Evolutionary conservation across 2,888 invertebrate genomes (phyloP).

Genomic region (Drepanosiphum platanoidis): DNA sequence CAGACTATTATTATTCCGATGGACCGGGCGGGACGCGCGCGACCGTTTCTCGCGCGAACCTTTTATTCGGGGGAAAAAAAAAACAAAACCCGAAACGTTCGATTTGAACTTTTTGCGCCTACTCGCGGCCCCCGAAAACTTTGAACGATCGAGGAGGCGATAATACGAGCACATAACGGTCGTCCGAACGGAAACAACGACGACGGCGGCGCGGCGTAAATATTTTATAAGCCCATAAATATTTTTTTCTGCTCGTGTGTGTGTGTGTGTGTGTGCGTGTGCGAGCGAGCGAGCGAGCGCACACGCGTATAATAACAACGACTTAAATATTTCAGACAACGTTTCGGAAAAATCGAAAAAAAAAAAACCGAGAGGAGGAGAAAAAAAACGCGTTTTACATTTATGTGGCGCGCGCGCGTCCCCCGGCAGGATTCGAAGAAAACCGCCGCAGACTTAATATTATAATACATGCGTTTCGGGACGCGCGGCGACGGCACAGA

Average conservation of each 20-base stretch:
- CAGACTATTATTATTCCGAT: background rate
- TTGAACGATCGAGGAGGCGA: no score
- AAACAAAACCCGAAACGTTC: background rate
- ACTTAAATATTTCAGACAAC: background rate
- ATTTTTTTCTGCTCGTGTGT: no score
- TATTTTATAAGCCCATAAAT: background rate
- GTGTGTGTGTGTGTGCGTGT: background rate
- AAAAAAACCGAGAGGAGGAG: no score
- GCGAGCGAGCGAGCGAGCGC: no score
- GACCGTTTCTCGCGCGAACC: background rate
- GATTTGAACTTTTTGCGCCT: background rate
- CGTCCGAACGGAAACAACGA: conserved; percentile 4
- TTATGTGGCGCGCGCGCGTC: background rate
- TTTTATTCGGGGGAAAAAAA: background rate
- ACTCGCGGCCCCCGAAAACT: background rate
- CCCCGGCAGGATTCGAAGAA: background rate
- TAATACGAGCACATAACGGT: no score
- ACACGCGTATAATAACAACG: no score
- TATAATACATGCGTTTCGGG: no score
- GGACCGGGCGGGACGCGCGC: background rate
- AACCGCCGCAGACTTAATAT: no score
- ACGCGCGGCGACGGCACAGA: no score
- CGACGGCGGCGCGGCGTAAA: background rate
- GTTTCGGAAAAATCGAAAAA: background rate
- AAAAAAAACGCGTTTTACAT: background rate